Base-by-base conservation (phyloP, 2,888 invertebrate species). In the Uloborus plumipes region DNA sequence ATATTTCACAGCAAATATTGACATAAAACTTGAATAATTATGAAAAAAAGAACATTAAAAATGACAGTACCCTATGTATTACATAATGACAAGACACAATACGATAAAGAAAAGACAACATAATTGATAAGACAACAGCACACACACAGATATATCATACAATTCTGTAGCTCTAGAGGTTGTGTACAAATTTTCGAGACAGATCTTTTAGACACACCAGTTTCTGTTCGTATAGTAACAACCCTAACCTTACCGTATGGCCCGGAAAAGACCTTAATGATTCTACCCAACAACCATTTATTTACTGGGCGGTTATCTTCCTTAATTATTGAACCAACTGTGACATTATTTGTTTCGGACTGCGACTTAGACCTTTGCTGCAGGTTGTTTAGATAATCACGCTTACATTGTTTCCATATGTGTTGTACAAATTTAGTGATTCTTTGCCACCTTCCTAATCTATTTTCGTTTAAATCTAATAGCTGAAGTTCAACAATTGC, bases 241-340 rank as follows among this genome's bases (percentile, higher is more conserved):
- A 59, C 59, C 6, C 59, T 16, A 0, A 59, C 22, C 22, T 59
- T 59, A 6, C 13, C 14, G 20, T 59, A 15, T 18, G 16, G 18
- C 14, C 18, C 59, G 18, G 59, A 18, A 59, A 18, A n/a, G 22
- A 59, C 14, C 11, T n/a, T 4, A 20, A n/a, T 3, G 16, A 59
- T 59, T 59, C 59, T 16, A n/a, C 14, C 59, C 11, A 20, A 20
- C 22, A 59, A 59, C 2, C 18, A 59, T 59, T 59, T 59, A 59
- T 59, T 59, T 20, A 59, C 22, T n/a, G 59, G 59, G 22, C 13
- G 59, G 18, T 59, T 59, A 20, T 59, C 59, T 59, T 59, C 59
- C 11, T 59, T 59, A 59, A 59, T 59, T 20, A 11, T 20, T 2
- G 18, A 18, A n/a, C 20, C 59, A 26, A 26, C 26, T 26, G 26